phyloP scores from a whole-genome alignment of 2,888 invertebrate species.

The Diarsia brunnea region DNA sequence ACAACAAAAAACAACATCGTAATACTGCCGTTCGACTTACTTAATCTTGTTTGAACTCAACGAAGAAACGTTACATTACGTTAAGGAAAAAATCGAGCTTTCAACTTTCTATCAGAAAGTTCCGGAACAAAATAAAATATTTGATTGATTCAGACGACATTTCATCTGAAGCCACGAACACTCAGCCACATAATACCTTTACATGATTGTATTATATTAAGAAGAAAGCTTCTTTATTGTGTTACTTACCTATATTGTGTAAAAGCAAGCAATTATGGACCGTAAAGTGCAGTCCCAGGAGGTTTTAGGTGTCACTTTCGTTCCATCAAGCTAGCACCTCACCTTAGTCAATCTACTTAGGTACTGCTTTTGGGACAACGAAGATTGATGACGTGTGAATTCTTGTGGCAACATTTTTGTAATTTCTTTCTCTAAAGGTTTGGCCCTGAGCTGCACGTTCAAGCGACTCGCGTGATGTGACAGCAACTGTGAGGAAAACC shows the following conservation, averaged over 20 bases:
- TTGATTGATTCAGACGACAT: slow-evolving; percentile 10
- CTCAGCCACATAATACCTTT: slow-evolving; percentile 2
- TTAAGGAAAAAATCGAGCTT: slow-evolving; percentile 29
- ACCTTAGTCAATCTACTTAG: neutral
- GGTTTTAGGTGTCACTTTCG: neutral
- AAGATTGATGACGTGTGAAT: slow-evolving; percentile 5
- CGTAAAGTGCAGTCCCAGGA: slow-evolving; percentile 12
- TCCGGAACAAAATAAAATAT: slow-evolving; percentile 11
- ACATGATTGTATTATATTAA: slow-evolving; percentile 7
- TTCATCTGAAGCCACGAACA: slow-evolving; percentile 2
- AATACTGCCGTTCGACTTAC: neutral
- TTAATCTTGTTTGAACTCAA: neutral
- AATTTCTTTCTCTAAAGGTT: neutral
- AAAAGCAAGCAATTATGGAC: slow-evolving; percentile 36
- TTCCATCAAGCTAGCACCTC: neutral
- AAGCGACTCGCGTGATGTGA: neutral
- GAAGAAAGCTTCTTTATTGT: slow-evolving; percentile 29
- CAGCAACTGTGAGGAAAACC: neutral
- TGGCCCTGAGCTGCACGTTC: neutral
- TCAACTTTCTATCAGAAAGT: slow-evolving; percentile 2
- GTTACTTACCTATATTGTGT: slow-evolving; percentile 16
- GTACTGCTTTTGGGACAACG: neutral
- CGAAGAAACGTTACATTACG: neutral
- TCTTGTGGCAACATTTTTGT: neutral
- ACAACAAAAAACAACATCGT: neutral